Evolutionary conservation across 2,797 vertebrate genomes (phyloP).

Genomic region (Streptopelia turtur): DNA sequence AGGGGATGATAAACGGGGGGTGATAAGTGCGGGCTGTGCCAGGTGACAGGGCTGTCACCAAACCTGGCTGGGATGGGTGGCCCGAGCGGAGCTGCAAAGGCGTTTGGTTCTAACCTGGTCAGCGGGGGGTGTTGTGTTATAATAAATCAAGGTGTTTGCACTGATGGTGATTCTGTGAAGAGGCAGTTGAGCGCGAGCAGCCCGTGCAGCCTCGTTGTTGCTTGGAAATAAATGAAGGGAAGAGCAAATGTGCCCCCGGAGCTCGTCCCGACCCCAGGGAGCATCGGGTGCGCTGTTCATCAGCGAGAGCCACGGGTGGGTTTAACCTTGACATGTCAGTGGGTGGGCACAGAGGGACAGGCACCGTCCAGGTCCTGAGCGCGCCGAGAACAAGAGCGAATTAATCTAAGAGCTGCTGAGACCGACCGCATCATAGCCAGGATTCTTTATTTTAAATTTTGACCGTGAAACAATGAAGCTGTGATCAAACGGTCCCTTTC

Average conservation of each 20-base stretch:
- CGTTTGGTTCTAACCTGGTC: background rate
- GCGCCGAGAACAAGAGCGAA: background rate
- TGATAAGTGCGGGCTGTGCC: background rate
- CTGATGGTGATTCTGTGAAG: background rate
- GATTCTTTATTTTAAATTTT: background rate
- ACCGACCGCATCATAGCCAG: background rate
- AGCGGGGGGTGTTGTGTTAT: background rate
- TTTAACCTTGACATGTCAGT: slow-evolving; percentile 35
- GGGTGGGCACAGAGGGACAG: background rate
- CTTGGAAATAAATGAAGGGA: background rate
- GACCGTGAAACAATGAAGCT: background rate
- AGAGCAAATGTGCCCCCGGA: background rate
- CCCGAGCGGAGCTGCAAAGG: background rate
- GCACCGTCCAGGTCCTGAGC: background rate
- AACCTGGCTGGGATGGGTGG: background rate
- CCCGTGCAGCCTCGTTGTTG: background rate
- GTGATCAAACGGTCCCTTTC: background rate
- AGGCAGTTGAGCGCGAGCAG: background rate
- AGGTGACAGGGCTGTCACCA: background rate
- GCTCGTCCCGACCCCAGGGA: background rate
- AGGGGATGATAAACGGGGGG: background rate
- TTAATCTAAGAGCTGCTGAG: slow-evolving; percentile 12
- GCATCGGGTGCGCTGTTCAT: background rate
- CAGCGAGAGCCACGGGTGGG: background rate
- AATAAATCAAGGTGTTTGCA: background rate